These are phyloP conservation scores for Heliconius ethilla DNA, from an alignment of 2,888 invertebrate species.

Conservation along the genomic window DNA sequence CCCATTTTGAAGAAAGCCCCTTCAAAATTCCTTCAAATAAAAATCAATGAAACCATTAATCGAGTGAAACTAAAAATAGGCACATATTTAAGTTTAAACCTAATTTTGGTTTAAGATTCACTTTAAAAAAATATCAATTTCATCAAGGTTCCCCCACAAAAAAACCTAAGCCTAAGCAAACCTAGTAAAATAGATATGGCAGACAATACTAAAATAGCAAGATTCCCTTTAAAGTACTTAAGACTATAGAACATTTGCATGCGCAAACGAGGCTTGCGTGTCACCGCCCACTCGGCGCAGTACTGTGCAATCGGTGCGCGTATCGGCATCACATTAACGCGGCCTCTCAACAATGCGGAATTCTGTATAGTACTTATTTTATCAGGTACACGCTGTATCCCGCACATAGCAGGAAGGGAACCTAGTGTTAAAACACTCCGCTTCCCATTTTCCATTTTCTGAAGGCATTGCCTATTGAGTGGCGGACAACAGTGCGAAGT, in stretches of 20 bases:
- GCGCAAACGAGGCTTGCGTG: slow-evolving; percentile 71
- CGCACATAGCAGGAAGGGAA: too few species aligned
- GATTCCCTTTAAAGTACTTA: slow-evolving; percentile 71
- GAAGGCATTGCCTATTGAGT: too few species aligned
- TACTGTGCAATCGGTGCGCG: slow-evolving; percentile 71
- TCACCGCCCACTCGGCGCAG: slow-evolving; percentile 65
- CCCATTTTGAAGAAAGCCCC: too few species aligned
- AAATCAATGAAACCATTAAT: too few species aligned
- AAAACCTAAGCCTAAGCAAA: background rate
- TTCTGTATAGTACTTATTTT: slow-evolving; percentile 21
- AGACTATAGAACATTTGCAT: slow-evolving; percentile 73
- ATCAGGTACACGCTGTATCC: too few species aligned
- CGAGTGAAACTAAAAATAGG: too few species aligned
- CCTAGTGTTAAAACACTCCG: too few species aligned
- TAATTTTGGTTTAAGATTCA: background rate
- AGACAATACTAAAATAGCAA: slow-evolving; percentile 62
- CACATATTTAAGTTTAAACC: background rate
- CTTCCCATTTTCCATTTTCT: too few species aligned
- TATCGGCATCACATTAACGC: slow-evolving; percentile 76
- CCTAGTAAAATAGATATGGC: slow-evolving; percentile 22
- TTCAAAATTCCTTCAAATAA: too few species aligned
- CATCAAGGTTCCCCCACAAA: background rate
- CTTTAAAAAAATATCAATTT: too few species aligned
- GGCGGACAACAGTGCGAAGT: too few species aligned
- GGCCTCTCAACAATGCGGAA: slow-evolving; percentile 51